Evolutionary conservation across 2,888 invertebrate genomes (phyloP).

Genomic region (Drosophila ustulata): DNA sequence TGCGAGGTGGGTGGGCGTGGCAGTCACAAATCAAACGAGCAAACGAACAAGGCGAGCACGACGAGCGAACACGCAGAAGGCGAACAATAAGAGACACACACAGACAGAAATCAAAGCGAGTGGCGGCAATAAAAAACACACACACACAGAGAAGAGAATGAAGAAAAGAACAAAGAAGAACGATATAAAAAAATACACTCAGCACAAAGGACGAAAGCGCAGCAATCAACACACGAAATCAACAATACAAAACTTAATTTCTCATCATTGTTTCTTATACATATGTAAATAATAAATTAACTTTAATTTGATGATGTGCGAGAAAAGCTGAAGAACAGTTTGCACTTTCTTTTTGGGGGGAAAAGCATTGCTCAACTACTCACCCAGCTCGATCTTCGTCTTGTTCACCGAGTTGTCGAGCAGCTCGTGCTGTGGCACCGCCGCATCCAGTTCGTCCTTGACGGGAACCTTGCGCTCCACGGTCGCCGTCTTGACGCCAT

Average conservation of each 20-base stretch:
- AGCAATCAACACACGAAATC: conserved; percentile 11
- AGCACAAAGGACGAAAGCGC: conserved; percentile 26
- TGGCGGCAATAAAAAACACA: conserved; percentile 52
- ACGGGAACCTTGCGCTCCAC: conserved; percentile 89
- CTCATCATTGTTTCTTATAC: too few species aligned
- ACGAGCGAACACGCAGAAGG: conserved; percentile 53
- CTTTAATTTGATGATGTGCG: conserved; percentile 17
- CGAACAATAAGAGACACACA: conserved; percentile 46
- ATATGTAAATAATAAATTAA: background rate
- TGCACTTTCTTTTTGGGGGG: background rate
- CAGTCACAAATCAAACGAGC: conserved; percentile 66
- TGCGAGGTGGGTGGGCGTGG: conserved; percentile 56
- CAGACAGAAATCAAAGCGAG: conserved; percentile 48
- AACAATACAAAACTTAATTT: background rate
- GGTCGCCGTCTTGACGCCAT: conserved; percentile 90
- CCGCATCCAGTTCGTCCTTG: conserved; percentile 92
- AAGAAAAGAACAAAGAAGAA: conserved; percentile 31
- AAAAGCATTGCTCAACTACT: conserved; percentile 45
- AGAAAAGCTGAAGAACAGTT: conserved; percentile 12
- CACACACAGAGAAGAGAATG: conserved; percentile 30
- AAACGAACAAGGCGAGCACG: conserved; percentile 50
- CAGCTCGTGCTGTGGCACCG: conserved; percentile 94
- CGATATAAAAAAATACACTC: conserved; percentile 23
- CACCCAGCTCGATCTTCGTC: conserved; percentile 92
- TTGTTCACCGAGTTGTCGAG: conserved; percentile 94